phyloP scores from a whole-genome alignment of 2,888 invertebrate genomes.

The Aproaerema taeniolella region DNA sequence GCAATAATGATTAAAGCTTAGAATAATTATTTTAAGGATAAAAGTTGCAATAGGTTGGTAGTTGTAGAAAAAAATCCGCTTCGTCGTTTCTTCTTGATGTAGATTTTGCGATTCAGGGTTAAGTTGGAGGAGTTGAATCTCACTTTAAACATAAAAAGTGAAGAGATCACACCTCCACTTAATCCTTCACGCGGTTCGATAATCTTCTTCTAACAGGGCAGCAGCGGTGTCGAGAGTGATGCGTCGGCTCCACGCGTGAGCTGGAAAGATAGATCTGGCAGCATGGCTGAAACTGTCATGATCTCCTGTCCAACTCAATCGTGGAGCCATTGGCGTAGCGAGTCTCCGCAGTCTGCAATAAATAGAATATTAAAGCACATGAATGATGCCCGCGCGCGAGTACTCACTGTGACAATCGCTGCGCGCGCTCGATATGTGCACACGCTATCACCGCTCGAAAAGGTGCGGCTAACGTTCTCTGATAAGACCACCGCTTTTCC shows the following conservation, averaged over 20 bases:
- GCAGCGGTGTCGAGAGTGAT: neutral
- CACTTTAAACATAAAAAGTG: slow-evolving; percentile 76
- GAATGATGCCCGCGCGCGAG: slow-evolving; percentile 35
- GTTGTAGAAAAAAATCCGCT: too few species aligned
- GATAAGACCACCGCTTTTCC: slow-evolving; percentile 71
- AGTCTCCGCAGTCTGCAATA: slow-evolving; percentile 34
- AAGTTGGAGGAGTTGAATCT: slow-evolving; percentile 80
- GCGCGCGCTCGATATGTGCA: slow-evolving; percentile 49
- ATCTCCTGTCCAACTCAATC: slow-evolving; percentile 78
- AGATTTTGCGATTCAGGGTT: slow-evolving; percentile 62
- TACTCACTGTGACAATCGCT: slow-evolving; percentile 54
- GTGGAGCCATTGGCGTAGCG: slow-evolving; percentile 43
- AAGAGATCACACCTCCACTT: slow-evolving; percentile 80
- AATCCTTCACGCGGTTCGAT: slow-evolving; percentile 62
- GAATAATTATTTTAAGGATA: too few species aligned
- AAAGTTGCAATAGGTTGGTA: too few species aligned
- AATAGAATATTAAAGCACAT: slow-evolving; percentile 29
- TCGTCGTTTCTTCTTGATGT: too few species aligned
- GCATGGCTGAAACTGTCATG: slow-evolving; percentile 70
- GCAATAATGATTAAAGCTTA: too few species aligned
- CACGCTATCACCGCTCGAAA: slow-evolving; percentile 69
- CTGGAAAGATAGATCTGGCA: slow-evolving; percentile 80
- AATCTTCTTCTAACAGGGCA: neutral
- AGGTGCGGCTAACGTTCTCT: slow-evolving; percentile 71
- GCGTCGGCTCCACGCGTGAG: slow-evolving; percentile 65